Evolutionary conservation across 2,888 invertebrate species (phyloP).

Genomic region (Yponomeuta sedellus): DNA sequence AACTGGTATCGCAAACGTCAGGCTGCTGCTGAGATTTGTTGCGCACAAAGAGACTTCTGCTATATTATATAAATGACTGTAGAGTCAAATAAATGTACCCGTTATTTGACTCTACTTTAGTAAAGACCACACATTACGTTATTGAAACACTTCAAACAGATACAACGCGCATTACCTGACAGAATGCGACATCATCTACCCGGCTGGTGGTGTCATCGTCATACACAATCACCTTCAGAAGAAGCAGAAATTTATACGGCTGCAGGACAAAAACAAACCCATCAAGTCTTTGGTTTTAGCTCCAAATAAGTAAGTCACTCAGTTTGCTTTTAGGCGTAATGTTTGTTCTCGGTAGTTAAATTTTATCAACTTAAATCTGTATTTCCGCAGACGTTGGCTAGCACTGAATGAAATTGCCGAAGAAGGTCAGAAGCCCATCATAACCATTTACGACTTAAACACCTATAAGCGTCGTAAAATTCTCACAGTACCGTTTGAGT

Average conservation of each 20-base stretch:
- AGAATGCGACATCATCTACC: constrained; percentile 87
- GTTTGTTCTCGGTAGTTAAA: too few relatives aligned
- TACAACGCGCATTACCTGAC: constrained; percentile 84
- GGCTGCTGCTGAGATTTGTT: too few relatives aligned
- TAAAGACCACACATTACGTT: too few relatives aligned
- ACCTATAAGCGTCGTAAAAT: constrained; percentile 82
- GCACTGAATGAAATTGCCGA: constrained; percentile 79
- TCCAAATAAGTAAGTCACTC: constrained; percentile 78
- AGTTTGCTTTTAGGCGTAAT: too few relatives aligned
- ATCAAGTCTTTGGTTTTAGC: constrained; percentile 79
- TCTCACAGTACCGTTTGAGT: constrained; percentile 79
- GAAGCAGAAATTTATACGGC: constrained; percentile 83
- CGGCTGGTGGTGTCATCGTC: constrained; percentile 85
- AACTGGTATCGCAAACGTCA: too few relatives aligned
- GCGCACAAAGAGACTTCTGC: too few relatives aligned
- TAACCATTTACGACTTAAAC: constrained; percentile 83
- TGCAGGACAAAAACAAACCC: constrained; percentile 80
- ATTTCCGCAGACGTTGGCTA: constrained; percentile 74
- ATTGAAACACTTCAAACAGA: constrained; percentile 29
- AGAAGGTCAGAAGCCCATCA: constrained; percentile 79
- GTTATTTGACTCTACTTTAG: too few relatives aligned
- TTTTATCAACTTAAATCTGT: background rate
- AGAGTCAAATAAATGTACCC: too few relatives aligned
- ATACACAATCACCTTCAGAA: constrained; percentile 84
- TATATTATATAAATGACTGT: too few relatives aligned